These are phyloP conservation scores for Phaetusa simplex DNA, from an alignment of 2,113 vertebrate genomes.

Conservation along the genomic window DNA sequence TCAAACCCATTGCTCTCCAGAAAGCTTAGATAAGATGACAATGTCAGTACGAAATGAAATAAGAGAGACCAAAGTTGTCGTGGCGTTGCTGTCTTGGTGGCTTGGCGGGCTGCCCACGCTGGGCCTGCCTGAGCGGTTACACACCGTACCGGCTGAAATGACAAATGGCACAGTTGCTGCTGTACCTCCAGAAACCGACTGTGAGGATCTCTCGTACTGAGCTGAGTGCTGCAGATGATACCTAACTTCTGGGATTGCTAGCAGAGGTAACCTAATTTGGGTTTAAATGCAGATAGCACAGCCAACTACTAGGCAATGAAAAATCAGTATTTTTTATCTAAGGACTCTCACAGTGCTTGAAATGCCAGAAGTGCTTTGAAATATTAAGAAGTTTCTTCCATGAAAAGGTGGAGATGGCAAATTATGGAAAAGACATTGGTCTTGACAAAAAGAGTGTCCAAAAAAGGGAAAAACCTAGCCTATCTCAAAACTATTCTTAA, in stretches of 20 bases:
- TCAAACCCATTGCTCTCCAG: neutral
- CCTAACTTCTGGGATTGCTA: neutral
- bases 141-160: neutral
- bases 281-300: neutral
- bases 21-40: neutral
- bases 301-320: neutral
- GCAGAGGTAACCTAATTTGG: neutral
- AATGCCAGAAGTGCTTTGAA: neutral
- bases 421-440: neutral
- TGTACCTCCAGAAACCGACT: neutral
- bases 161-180: neutral
- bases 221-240: neutral
- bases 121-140: neutral
- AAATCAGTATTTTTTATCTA: neutral
- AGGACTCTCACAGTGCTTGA: neutral
- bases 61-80: accelerated
- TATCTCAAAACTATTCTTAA: neutral
- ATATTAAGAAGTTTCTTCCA: neutral
- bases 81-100: neutral
- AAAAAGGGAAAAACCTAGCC: neutral
- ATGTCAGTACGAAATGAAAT: neutral
- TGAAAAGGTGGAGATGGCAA: neutral
- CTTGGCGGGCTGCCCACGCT: neutral
- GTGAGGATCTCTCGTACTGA: neutral
- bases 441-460: neutral